phyloP scores from a whole-genome alignment of 2,113 vertebrate species.

The Todiramphus chloris region DNA sequence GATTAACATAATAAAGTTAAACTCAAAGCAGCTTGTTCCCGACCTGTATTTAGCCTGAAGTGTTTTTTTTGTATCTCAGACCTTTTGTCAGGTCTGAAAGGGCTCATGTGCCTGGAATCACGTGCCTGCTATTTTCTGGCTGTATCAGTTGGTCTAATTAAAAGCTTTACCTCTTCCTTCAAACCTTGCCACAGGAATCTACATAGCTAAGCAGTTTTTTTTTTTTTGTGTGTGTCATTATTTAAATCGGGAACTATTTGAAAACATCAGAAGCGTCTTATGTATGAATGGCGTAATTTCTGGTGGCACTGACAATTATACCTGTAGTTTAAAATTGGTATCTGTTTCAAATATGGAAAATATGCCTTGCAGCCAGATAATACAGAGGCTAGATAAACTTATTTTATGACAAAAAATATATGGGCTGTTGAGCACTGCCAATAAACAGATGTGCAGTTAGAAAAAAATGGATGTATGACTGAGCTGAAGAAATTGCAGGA shows the following conservation, averaged over 20 bases:
- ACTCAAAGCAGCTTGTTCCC: slow-evolving; percentile 25
- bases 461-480: not conserved
- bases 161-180: slow-evolving; percentile 43
- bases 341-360: not conserved
- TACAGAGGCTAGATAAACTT: not conserved
- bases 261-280: not conserved
- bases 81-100: not conserved
- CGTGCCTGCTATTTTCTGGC: slow-evolving; percentile 11
- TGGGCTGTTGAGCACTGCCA: not conserved
- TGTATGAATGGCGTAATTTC: not conserved
- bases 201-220: not conserved
- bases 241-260: not conserved
- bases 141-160: slow-evolving; percentile 31
- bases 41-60: slow-evolving; percentile 24
- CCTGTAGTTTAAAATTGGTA: not conserved
- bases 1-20: slow-evolving; percentile 40
- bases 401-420: not conserved
- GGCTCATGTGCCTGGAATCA: not conserved
- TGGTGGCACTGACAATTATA: not conserved
- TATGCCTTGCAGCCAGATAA: not conserved
- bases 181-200: not conserved
- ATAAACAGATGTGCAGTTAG: not conserved
- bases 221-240: not conserved
- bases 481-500: not conserved
- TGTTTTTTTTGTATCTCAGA: slow-evolving; percentile 26